Conservation (phyloP, 2,888 invertebrate species). For the Sminthurides aquaticus region DNA sequence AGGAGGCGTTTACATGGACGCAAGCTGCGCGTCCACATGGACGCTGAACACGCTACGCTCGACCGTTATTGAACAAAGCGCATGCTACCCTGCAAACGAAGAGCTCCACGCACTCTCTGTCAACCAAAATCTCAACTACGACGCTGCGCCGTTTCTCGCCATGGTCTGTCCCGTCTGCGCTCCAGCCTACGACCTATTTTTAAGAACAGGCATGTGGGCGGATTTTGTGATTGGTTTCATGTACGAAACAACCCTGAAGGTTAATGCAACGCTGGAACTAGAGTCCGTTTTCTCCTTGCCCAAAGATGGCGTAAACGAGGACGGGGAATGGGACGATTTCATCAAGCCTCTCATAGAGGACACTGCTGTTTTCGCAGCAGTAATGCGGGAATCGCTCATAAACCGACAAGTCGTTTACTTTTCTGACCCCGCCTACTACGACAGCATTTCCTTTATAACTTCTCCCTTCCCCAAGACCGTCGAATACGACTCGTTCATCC, state of each 20-base stretch:
- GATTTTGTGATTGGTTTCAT: constrained; percentile 4
- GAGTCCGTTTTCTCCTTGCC: constrained; percentile 7
- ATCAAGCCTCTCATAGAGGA: constrained; percentile 3
- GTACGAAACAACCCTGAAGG: background rate
- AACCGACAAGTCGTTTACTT: constrained; percentile 4
- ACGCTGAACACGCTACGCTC: background rate
- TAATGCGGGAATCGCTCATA: background rate
- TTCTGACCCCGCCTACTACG: background rate
- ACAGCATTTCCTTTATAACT: constrained; percentile 9
- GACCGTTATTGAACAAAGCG: background rate
- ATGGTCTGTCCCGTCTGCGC: constrained; percentile 8
- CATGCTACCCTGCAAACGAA: background rate
- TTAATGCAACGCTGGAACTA: constrained; percentile 2
- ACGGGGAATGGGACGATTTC: constrained; percentile 15
- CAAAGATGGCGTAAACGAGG: background rate
- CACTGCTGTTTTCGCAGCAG: background rate
- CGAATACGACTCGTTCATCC: background rate
- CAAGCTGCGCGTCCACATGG: background rate
- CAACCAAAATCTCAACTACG: background rate
- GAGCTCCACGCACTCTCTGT: background rate
- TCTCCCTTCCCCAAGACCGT: constrained; percentile 9
- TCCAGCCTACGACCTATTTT: background rate
- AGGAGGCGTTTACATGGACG: background rate
- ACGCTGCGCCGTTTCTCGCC: background rate
- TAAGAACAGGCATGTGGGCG: constrained; percentile 5